Base-by-base conservation (phyloP, 1,140 invertebrate species). In the Cherax destructor region DNA sequence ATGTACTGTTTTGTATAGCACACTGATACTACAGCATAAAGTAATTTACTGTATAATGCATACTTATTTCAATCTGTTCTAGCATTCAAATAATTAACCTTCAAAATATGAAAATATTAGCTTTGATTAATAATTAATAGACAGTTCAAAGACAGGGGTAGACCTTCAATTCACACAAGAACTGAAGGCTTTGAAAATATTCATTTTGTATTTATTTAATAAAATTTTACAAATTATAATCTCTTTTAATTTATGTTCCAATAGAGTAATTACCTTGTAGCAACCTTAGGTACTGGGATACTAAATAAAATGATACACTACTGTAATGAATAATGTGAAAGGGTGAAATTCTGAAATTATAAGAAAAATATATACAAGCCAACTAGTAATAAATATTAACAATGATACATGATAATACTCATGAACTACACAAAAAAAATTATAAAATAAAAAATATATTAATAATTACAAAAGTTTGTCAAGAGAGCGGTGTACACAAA, bases 381-480 rank as follows among this genome's bases (percentile, higher is more conserved):
- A 30, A 30, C 47, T 49, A 47, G 16, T 65, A 80, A 83, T 69
- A 69, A 49, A 83, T 41, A 69, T 65, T 69, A 41, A 83, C 81
- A 83, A 56, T 65, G 7, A 83, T 61, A 61, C 30, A 9, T 11
- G 41, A 56, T 69, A 83, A 83, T 30, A 83, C 21, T 41, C 47
- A 83, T 30, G 50, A 56, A 86, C 30, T 56, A 86, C 52, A 74
- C 24, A n/a, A 77, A 65, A 74, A 56, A 50, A 83, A 30, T 4
- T 9, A 11, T 86, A 21, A 52, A 24, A 76, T 52, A 61, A 86
- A 76, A 74, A 76, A 72, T 47, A 76, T 21, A 76, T 69, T 49
- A 56, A 74, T 69, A 52, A 86, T 50, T 24, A 77, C 16, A 74
- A 41, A 41, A 86, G 72, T 86, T 86, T 30, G 69, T 86, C 83